Evolutionary conservation across 2,113 vertebrate genomes (phyloP).

Genomic region (Potamarius usumacintae): DNA sequence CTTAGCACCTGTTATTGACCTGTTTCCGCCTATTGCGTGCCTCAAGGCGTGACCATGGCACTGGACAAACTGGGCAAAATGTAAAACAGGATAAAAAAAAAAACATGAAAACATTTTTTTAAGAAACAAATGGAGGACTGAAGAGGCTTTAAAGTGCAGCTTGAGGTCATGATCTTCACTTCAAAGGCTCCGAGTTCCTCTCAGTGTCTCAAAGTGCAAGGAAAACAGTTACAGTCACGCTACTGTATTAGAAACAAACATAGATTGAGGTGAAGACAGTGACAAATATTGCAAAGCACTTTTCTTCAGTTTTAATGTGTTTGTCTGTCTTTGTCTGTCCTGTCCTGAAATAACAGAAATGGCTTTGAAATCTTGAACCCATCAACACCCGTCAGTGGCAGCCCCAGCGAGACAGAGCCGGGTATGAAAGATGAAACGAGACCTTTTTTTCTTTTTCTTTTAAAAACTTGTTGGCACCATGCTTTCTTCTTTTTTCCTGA

Average conservation of each 20-base stretch:
- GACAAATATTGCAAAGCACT: constrained; percentile 36
- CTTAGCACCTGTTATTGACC: constrained; percentile 55
- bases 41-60: constrained; percentile 39
- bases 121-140: constrained; percentile 34
- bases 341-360: constrained; percentile 52
- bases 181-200: constrained; percentile 38
- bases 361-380: constrained; percentile 43
- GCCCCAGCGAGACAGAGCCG: constrained; percentile 14
- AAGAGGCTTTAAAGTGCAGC: constrained; percentile 39
- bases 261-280: constrained; percentile 38
- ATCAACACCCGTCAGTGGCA: constrained; percentile 46
- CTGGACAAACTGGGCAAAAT: constrained; percentile 16
- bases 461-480: not conserved
- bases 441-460: not conserved
- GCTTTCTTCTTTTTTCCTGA: not conserved
- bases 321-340: constrained; percentile 39
- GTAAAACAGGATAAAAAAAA: constrained; percentile 56
- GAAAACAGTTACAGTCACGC: constrained; percentile 45
- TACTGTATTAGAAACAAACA: constrained; percentile 38
- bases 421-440: constrained; percentile 24
- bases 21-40: constrained; percentile 57
- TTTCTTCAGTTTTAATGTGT: constrained; percentile 37
- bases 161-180: constrained; percentile 35
- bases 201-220: constrained; percentile 25
- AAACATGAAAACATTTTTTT: constrained; percentile 42